Evolutionary conservation across 2,888 invertebrate genomes (phyloP), one percentile per base, ranked within the genome.

Genomic region (Adineta ricciae): DNA sequence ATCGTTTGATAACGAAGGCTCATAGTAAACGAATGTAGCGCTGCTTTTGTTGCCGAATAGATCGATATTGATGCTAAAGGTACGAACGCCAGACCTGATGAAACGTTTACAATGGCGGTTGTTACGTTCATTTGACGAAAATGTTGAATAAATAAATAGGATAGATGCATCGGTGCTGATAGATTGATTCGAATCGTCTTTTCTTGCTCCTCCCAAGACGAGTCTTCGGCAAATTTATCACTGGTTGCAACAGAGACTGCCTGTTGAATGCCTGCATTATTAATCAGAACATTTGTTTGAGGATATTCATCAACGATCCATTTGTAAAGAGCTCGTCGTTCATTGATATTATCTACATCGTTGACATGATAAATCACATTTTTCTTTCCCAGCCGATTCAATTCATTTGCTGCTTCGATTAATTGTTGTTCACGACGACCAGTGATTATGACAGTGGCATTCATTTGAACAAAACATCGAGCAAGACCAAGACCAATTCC

Each of bases 211-310:
- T 78, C 24, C 73, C 78, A 78, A 0, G 73, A 9, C 0, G 32
- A 8, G 9, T 64, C 19, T 16, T 64, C 32, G 1, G 64, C 4
- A 8, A 41, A 11, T 24, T 21, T n/a, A 19, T 38, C 24, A 41
- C 41, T 14, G 9, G 21, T 3, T 41, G n/a, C 24, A 24, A n/a
- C n/a, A n/a, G n/a, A n/a, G n/a, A n/a, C n/a, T n/a, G n/a, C n/a
- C n/a, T n/a, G 78, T 41, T 78, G 78, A 78, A 78, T 78, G 41
- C 78, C 78, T 8, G 78, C 78, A 78, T 78, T 78, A n/a, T 78
- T 78, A 24, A 78, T 41, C 7, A 78, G n/a, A n/a, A 78, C 36
- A 78, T 78, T 78, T 41, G 41, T 41, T 78, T 78, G 24, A n/a
- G 78, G 78, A 78, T 38, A 41, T n/a, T 78, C 78, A 41, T 14